Percentiles rank a stretch among this genome's conserved stretches.
phyloP scores from a whole-genome alignment of 2,113 vertebrate species.

The Channa argus region DNA sequence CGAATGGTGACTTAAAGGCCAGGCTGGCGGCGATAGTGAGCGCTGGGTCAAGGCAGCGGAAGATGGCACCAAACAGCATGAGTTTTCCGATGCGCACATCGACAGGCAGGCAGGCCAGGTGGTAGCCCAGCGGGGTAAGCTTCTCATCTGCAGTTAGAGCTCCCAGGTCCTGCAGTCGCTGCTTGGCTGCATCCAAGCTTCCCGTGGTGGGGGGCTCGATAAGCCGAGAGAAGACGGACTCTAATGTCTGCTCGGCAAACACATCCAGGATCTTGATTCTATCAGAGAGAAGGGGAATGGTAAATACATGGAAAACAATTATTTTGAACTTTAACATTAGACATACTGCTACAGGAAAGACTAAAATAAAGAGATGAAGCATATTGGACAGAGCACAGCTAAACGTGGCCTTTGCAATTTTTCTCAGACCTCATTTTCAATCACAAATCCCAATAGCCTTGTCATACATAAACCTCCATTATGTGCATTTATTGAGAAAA shows the following conservation, averaged over 20 bases:
- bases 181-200: slow-evolving; percentile 89
- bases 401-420: not conserved
- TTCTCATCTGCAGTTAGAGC: slow-evolving; percentile 90
- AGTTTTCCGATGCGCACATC: slow-evolving; percentile 98
- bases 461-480: not conserved
- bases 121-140: slow-evolving; percentile 95
- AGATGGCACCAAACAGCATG: slow-evolving; percentile 97
- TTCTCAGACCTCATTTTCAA: not conserved
- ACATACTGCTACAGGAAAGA: not conserved
- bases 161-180: slow-evolving; percentile 91
- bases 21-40: slow-evolving; percentile 97
- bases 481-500: slow-evolving; percentile 12
- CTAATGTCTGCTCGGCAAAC: slow-evolving; percentile 87
- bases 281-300: not conserved
- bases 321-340: not conserved
- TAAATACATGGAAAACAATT: not conserved
- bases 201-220: slow-evolving; percentile 89
- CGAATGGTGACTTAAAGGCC: slow-evolving; percentile 97
- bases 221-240: slow-evolving; percentile 90
- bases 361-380: not conserved
- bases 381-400: not conserved
- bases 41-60: slow-evolving; percentile 95
- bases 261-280: slow-evolving; percentile 97
- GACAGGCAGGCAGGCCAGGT: slow-evolving; percentile 95
- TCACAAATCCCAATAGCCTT: not conserved